Base-by-base conservation (phyloP, 2,888 invertebrate genomes). In the Dioctria linearis region DNA sequence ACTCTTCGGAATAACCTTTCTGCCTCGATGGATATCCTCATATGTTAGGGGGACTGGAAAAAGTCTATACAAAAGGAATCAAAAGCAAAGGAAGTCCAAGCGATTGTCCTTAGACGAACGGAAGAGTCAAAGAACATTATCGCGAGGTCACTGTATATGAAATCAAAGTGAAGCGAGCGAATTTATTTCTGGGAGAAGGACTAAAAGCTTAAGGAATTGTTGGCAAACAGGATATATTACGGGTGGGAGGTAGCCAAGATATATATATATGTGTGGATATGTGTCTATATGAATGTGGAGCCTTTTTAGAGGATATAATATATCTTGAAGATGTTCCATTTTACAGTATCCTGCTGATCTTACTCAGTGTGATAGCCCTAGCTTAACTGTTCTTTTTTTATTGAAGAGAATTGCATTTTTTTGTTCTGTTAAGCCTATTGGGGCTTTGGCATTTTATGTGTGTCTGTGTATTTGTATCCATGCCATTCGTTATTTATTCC, bases 61-160 rank as follows among this genome's bases (percentile, higher is more conserved):
- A 57, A 67, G 54, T 54, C 11, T 25, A 25, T 25, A 25, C 25
- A 76, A 78, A 63, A 67, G 42, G 51, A 43, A 76, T 40, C 37
- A 79, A 63, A 42, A 63, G 61, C 61, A 54, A 25, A 78, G 78
- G 78, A 78, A 67, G 67, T 78, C 57, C 59, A 43, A 69, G 61
- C 43, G 82, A 82, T 83, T 83, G 83, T 83, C 83, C 83, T 83
- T 83, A 78, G 76, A 80, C 67, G 37, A 84, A 83, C 83, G 82
- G 83, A 84, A 84, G 83, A 84, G 82, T 83, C 82, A 80, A 81
- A 81, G 82, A 76, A 82, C 80, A 84, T 84, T 84, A 84, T 81
- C 81, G 83, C 83, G 83, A 84, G 83, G 83, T 84, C 83, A 84
- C 82, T 84, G 83, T 83, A 83, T 84, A 82, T 63, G 83, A 83